phyloP scores from a whole-genome alignment of 1,140 invertebrate genomes.

The Solenopsis fugax region DNA sequence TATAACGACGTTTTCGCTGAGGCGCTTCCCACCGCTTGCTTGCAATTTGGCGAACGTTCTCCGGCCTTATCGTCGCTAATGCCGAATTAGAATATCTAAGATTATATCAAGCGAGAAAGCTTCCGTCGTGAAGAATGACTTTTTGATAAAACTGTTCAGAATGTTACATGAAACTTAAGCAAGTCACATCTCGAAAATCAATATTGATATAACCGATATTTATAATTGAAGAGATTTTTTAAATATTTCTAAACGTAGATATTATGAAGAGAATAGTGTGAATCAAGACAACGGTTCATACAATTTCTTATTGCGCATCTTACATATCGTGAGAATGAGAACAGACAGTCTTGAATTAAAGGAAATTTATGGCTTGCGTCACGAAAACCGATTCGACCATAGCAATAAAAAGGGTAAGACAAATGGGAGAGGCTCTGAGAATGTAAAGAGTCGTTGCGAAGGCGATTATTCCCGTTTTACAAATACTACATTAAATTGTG shows the following conservation, averaged over 20 bases:
- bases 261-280: neutral
- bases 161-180: neutral
- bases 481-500: slow-evolving; percentile 13
- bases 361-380: slow-evolving; percentile 6
- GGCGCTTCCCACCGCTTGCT: neutral
- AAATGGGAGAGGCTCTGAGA: neutral
- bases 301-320: neutral
- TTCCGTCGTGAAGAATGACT: neutral
- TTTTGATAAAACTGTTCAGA: neutral
- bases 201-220: neutral
- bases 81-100: slow-evolving; percentile 32
- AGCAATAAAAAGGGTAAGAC: slow-evolving; percentile 7
- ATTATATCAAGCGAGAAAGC: neutral
- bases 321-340: neutral
- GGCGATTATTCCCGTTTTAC: neutral
- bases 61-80: slow-evolving; percentile 18
- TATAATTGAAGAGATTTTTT: neutral
- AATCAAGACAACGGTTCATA: neutral
- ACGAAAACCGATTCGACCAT: neutral
- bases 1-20: neutral
- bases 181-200: neutral
- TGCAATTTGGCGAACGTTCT: neutral
- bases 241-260: neutral
- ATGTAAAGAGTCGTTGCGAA: neutral
- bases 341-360: neutral